Evolutionary conservation across 2,797 vertebrate genomes (phyloP), one percentile per base, ranked within the genome.

Genomic region (Falco columbarius): DNA sequence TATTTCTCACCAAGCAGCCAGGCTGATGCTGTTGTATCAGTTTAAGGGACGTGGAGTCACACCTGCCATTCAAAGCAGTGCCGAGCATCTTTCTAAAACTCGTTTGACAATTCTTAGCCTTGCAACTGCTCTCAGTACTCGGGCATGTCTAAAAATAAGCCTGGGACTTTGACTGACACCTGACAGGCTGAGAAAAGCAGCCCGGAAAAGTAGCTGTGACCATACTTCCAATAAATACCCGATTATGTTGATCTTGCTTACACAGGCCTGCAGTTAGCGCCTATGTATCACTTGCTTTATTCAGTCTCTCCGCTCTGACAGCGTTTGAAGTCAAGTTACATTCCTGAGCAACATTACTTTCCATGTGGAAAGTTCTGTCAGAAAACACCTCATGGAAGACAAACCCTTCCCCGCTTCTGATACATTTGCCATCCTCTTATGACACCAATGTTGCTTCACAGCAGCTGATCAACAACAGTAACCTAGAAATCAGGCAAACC

Each of bases 281-380:
- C 82, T 58, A 10, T 1, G 2, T 40, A 40, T 40, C 38, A 40
- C 14, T 40, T 12, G 38, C 52, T 73, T 76, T 32, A 80, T 67
- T 56, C 2, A 52, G 49, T 26, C 23, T 63, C 51, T 52, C 47
- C 46, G 6, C 12, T 9, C 63, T 19, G 46, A 49, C 22, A 32
- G 38, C 2, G 29, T 9, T 9, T 34, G 38, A 66, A 81, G 40
- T 24, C 5, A 12, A 77, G 27, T 38, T 30, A 20, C 8, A 3
- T 32, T 47, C 75, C 77, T n/a, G 8, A 83, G 27, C 44, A 62
- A 54, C 1, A 1, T 0, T 2, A 16, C 26, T 40, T n/a, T 30
- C 36, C 51, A 22, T 0, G 2, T 0, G 2, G 36, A 46, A 23
- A 24, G 36, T 32, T 77, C 14, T 18, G 30, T 8, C 14, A 34